Evolutionary conservation across 23 tunicate species (phyloP).

Genomic region (Botrylloides violaceus): DNA sequence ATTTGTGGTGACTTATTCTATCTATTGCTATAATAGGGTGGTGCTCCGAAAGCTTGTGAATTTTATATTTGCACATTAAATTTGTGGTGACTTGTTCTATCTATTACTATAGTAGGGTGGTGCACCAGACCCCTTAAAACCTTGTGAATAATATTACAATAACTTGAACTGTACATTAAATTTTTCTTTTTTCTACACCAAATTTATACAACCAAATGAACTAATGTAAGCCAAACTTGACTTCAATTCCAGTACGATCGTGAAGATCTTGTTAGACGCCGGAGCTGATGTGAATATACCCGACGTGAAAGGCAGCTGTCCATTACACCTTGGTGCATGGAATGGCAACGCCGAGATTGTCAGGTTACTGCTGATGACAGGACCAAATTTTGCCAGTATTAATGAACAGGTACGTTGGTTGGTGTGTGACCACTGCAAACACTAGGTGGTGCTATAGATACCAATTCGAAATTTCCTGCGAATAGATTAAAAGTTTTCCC

Average conservation of each 20-base stretch:
- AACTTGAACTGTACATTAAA: no score
- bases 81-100: no score
- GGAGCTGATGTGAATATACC: slow-evolving; percentile 38
- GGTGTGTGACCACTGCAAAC: neutral
- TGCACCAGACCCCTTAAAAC: no score
- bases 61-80: no score
- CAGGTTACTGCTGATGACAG: slow-evolving; percentile 33
- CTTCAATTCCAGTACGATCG: slow-evolving; percentile 27
- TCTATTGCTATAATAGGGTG: no score
- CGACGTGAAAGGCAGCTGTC: slow-evolving; percentile 56
- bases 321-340: slow-evolving; percentile 86
- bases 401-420: slow-evolving; percentile 54
- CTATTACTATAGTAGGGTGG: no score
- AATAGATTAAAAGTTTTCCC: neutral
- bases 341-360: slow-evolving; percentile 55
- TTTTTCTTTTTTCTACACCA: no score
- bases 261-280: slow-evolving; percentile 31
- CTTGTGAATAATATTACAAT: no score
- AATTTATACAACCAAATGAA: no score
- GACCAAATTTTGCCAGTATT: slow-evolving; percentile 70
- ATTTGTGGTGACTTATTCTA: no score
- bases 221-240: slow-evolving; percentile 1
- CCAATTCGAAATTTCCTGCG: neutral
- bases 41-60: no score
- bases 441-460: no score